These are phyloP conservation scores for Amiota communis DNA, from an alignment of 2,888 invertebrate genomes.

Conservation along the genomic window DNA sequence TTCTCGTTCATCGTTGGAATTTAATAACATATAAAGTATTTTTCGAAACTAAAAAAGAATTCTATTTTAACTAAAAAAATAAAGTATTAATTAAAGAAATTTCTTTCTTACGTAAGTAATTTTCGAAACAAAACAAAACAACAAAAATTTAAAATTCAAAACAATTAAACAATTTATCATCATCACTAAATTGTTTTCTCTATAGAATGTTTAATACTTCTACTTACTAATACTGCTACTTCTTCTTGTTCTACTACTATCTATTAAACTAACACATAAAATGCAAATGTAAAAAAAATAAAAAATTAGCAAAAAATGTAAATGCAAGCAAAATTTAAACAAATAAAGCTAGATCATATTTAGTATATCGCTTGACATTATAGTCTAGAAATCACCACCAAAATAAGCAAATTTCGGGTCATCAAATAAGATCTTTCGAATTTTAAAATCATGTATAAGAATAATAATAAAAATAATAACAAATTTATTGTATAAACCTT, in stretches of 20 bases:
- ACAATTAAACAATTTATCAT: conserved; percentile 4
- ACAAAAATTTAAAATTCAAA: conserved; percentile 5
- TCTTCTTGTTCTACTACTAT: background rate
- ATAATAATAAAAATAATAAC: too few species aligned
- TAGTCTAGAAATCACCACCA: too few species aligned
- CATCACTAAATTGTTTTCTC: conserved; percentile 11
- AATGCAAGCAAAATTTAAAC: conserved; percentile 11
- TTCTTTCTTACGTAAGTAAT: conserved; percentile 26
- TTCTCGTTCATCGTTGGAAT: too few species aligned
- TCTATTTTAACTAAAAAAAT: background rate
- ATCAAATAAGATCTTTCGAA: too few species aligned
- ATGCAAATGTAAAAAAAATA: conserved; percentile 14
- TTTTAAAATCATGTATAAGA: too few species aligned
- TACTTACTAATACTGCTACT: background rate
- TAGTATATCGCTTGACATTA: too few species aligned
- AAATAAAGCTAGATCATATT: background rate
- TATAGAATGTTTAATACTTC: background rate
- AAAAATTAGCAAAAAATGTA: conserved; percentile 7
- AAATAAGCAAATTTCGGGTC: too few species aligned
- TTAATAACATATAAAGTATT: too few species aligned
- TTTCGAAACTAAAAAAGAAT: too few species aligned
- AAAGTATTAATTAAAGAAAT: conserved; percentile 17
- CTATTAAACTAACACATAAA: background rate
- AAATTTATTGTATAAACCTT: too few species aligned
- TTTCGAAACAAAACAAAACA: conserved; percentile 9